Conservation (phyloP, 1,140 invertebrate genomes). For the Bombus waltoni region DNA sequence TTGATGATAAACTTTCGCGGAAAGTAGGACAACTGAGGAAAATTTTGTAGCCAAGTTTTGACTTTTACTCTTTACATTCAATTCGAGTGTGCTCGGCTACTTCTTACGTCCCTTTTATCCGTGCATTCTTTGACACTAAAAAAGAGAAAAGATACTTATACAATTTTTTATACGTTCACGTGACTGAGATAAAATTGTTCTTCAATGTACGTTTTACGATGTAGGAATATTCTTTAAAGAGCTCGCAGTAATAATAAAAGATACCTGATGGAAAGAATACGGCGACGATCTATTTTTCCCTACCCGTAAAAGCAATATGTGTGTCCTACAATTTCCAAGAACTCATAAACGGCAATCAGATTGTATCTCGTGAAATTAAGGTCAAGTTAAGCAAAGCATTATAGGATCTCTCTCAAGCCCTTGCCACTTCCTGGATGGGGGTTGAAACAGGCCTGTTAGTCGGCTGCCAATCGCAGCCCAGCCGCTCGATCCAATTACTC, state of each 20-base stretch:
- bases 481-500: constrained; percentile 53
- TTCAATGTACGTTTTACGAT: too few relatives aligned
- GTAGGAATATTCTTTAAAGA: neutral
- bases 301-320: neutral
- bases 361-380: constrained; percentile 46
- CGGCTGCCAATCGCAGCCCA: constrained; percentile 48
- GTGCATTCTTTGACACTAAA: neutral
- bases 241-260: neutral
- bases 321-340: constrained; percentile 5
- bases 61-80: neutral
- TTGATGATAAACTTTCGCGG: neutral
- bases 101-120: neutral
- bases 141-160: neutral
- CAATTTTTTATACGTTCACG: neutral
- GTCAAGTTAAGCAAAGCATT: constrained; percentile 50
- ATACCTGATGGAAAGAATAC: neutral
- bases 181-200: neutral
- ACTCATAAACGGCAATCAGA: constrained; percentile 45
- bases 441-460: constrained; percentile 49
- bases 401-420: constrained; percentile 34
- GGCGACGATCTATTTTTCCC: neutral
- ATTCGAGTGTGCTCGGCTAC: neutral
- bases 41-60: neutral
- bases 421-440: constrained; percentile 49
- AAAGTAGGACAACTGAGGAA: neutral